phyloP scores from a whole-genome alignment of 1,140 invertebrate species.

The Lepidurus couesii region DNA sequence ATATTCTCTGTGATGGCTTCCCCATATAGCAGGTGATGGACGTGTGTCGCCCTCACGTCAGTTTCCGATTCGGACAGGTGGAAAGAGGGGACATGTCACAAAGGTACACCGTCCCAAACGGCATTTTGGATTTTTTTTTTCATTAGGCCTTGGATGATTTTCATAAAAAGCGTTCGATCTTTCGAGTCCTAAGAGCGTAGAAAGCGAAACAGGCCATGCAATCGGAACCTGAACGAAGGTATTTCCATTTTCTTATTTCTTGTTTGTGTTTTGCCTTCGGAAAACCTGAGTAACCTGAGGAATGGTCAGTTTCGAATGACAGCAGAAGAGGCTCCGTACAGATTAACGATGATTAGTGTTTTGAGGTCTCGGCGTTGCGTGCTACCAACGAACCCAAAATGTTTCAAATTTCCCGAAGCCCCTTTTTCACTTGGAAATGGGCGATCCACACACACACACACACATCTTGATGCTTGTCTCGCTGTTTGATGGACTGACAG shows the following conservation, averaged over 20 bases:
- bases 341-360: slow-evolving; percentile 3
- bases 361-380: not conserved
- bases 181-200: not conserved
- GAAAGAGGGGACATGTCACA: not conserved
- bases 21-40: not conserved
- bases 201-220: not conserved
- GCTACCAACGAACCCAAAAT: not conserved
- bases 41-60: not conserved
- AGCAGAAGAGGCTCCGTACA: not conserved
- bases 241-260: no score
- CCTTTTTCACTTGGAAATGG: not conserved
- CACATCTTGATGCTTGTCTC: not conserved
- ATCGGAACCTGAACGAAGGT: not conserved
- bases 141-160: not conserved
- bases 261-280: not conserved
- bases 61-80: not conserved
- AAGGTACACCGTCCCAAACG: not conserved
- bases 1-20: not conserved
- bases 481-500: not conserved
- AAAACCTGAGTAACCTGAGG: not conserved
- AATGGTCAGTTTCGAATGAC: not conserved
- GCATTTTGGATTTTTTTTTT: not conserved
- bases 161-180: not conserved
- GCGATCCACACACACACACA: not conserved
- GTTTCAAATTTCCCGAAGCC: not conserved